Evolutionary conservation across 2,113 vertebrate species (phyloP).

Genomic region (Triplophysa rosa): DNA sequence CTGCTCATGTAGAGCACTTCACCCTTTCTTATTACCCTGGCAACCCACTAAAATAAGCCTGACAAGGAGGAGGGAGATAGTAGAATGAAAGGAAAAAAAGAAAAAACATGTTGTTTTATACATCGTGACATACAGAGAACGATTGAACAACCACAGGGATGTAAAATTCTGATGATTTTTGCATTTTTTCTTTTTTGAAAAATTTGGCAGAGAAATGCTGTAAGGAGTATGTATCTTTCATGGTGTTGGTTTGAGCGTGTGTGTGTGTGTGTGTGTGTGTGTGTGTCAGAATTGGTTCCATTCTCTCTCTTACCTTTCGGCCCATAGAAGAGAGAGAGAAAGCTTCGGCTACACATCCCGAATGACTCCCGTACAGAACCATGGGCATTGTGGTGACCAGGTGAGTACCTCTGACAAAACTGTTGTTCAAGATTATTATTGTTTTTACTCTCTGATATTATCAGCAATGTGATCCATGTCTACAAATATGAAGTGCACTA

Average conservation of each 20-base stretch:
- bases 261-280: neutral
- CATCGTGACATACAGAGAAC: constrained; percentile 40
- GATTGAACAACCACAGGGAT: constrained; percentile 4
- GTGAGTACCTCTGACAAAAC: constrained; percentile 47
- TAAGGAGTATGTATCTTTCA: constrained; percentile 6
- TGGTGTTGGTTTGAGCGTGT: neutral
- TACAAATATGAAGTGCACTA: too few relatives aligned
- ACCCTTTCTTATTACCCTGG: constrained; percentile 59
- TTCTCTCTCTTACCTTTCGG: constrained; percentile 29
- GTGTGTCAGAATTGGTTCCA: constrained; percentile 28
- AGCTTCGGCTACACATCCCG: constrained; percentile 54
- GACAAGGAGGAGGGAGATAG: constrained; percentile 29
- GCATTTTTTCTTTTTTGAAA: neutral
- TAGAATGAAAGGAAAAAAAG: constrained; percentile 37
- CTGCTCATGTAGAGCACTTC: constrained; percentile 64
- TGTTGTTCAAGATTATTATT: neutral
- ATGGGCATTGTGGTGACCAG: constrained; percentile 67
- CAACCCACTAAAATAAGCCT: constrained; percentile 63
- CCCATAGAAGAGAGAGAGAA: constrained; percentile 34
- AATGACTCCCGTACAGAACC: constrained; percentile 57
- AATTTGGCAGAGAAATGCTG: neutral
- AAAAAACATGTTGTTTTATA: constrained; percentile 29
- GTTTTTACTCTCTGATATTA: constrained; percentile 4
- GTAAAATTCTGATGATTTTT: too few relatives aligned
- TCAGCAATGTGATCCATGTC: too few relatives aligned